These are phyloP conservation scores for Delia radicum DNA, from an alignment of 1,140 invertebrate species.

Conservation along the genomic window DNA sequence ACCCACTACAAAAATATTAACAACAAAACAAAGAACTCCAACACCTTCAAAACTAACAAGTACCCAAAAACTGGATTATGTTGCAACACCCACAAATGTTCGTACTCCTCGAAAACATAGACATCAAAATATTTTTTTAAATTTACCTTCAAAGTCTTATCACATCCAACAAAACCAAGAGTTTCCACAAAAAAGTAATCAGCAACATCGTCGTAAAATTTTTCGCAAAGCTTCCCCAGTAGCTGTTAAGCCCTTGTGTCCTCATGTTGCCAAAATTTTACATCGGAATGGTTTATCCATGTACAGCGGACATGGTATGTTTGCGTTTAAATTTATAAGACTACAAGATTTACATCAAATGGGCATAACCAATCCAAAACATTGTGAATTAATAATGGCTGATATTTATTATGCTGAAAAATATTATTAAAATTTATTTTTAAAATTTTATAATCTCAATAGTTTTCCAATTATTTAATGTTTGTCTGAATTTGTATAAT, in stretches of 20 bases:
- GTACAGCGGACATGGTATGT: not conserved
- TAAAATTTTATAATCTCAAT: not conserved
- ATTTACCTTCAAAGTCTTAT: not conserved
- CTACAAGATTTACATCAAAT: not conserved
- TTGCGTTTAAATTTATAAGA: not conserved
- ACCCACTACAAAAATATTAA: too few relatives aligned
- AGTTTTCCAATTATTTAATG: too few relatives aligned
- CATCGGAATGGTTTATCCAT: not conserved
- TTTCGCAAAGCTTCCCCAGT: constrained; percentile 1
- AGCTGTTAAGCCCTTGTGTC: not conserved
- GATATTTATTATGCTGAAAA: not conserved
- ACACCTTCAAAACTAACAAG: not conserved
- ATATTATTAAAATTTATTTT: constrained; percentile 9
- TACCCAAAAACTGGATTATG: not conserved
- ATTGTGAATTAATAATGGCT: not conserved
- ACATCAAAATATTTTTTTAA: not conserved
- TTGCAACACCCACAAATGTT: not conserved
- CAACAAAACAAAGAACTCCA: too few relatives aligned
- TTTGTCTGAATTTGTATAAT: too few relatives aligned
- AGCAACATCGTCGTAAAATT: too few relatives aligned
- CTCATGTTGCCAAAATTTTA: not conserved
- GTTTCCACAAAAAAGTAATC: not conserved
- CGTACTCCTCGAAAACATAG: not conserved
- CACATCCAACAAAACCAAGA: not conserved
- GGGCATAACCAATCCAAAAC: constrained; percentile 10